Evolutionary conservation across 2,888 invertebrate genomes (phyloP).

Genomic region (Acleris cristana): DNA sequence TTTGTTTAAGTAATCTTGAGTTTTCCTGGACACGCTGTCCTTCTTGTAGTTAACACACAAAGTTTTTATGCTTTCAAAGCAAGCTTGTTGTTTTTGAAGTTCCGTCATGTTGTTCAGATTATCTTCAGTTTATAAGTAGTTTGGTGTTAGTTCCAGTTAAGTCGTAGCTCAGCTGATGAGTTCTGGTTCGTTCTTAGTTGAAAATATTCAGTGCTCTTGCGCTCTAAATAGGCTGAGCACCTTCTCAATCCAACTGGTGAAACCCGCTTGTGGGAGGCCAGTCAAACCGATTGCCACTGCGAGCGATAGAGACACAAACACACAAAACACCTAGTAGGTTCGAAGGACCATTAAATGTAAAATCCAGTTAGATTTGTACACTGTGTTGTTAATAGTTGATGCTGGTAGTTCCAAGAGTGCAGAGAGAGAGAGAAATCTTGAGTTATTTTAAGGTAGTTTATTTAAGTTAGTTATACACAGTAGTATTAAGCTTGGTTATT

Average conservation of each 20-base stretch:
- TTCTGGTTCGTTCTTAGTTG: background rate
- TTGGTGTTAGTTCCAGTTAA: background rate
- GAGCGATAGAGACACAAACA: background rate
- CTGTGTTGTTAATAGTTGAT: too few relatives aligned
- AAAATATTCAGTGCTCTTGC: background rate
- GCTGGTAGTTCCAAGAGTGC: too few relatives aligned
- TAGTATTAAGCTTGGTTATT: too few relatives aligned
- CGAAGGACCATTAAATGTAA: background rate
- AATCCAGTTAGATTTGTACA: too few relatives aligned
- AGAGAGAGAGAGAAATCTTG: background rate
- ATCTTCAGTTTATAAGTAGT: background rate
- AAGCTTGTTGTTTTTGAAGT: slow-evolving; percentile 9
- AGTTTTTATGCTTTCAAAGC: slow-evolving; percentile 25
- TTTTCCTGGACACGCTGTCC: slow-evolving; percentile 22
- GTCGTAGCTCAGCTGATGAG: slow-evolving; percentile 2
- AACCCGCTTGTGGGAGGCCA: background rate
- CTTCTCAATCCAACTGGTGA: slow-evolving; percentile 9
- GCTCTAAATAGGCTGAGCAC: background rate
- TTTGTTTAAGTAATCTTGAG: slow-evolving; percentile 27
- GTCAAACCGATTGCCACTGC: slow-evolving; percentile 8
- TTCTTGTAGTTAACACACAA: slow-evolving; percentile 31
- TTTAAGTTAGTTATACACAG: too few relatives aligned
- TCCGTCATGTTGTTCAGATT: slow-evolving; percentile 3
- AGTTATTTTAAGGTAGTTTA: too few relatives aligned
- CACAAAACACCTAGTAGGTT: background rate